phyloP scores from a whole-genome alignment of 2,797 vertebrate species.

The Salmo trutta region DNA sequence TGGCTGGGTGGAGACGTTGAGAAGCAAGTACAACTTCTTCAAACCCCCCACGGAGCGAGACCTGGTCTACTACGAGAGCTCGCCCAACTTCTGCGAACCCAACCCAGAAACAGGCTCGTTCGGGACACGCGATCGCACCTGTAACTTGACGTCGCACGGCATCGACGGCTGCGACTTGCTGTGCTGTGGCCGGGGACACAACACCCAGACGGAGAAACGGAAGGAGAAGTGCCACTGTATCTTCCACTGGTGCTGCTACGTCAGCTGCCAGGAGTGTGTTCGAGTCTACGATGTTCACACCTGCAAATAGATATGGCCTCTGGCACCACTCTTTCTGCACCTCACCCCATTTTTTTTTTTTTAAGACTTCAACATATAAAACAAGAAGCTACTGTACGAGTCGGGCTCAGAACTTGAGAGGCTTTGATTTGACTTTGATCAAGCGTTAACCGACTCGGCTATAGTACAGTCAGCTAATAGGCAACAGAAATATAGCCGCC shows the following conservation, averaged over 20 bases:
- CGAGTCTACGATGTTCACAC: constrained; percentile 95
- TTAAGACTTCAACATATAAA: constrained; percentile 33
- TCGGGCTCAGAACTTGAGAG: constrained; percentile 37
- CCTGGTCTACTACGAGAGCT: constrained; percentile 94
- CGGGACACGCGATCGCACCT: constrained; percentile 90
- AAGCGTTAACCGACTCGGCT: constrained; percentile 31
- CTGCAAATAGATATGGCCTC: constrained; percentile 83
- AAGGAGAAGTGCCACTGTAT: constrained; percentile 97
- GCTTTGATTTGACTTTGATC: constrained; percentile 30
- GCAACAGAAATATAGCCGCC: constrained; percentile 35
- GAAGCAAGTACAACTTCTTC: constrained; percentile 94
- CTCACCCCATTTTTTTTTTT: constrained; percentile 35
- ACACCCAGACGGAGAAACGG: constrained; percentile 91
- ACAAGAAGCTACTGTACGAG: constrained; percentile 29
- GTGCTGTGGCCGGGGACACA: constrained; percentile 96
- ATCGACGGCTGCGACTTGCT: constrained; percentile 97
- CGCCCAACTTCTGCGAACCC: constrained; percentile 97
- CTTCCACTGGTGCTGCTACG: constrained; percentile 99
- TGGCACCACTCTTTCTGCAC: constrained; percentile 1
- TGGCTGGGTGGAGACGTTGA: constrained; percentile 96
- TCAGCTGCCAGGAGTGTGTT: constrained; percentile 95
- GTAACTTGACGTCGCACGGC: constrained; percentile 94
- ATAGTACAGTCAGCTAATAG: constrained; percentile 5
- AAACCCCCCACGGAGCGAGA: constrained; percentile 94
- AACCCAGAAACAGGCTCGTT: constrained; percentile 95